Evolutionary conservation across 2,888 invertebrate genomes (phyloP).

Genomic region (Drosophila basisetae): DNA sequence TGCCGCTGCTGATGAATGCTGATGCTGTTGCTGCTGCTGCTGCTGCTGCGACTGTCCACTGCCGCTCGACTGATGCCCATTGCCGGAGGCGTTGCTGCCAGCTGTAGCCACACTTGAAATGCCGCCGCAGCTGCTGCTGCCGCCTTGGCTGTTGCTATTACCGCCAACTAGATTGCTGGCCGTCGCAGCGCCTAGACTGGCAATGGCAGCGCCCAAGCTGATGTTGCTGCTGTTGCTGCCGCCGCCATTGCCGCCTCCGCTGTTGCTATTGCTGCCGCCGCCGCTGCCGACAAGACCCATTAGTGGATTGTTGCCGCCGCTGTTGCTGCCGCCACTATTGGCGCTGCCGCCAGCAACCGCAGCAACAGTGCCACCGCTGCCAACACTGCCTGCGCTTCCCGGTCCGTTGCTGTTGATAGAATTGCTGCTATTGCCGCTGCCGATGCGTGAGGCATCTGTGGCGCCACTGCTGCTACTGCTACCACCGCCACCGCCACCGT

Average conservation of each 20-base stretch:
- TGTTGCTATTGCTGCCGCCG: slow-evolving; percentile 62
- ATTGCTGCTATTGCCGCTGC: slow-evolving; percentile 61
- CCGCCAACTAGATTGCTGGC: slow-evolving; percentile 32
- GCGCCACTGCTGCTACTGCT: slow-evolving; percentile 33
- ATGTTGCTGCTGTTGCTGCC: slow-evolving; percentile 44
- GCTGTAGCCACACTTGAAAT: slow-evolving; percentile 35
- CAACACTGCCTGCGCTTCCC: slow-evolving; percentile 74
- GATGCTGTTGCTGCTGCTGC: slow-evolving; percentile 35
- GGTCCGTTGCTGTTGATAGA: slow-evolving; percentile 73
- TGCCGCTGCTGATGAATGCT: slow-evolving; percentile 48
- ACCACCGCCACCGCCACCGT: slow-evolving; percentile 5
- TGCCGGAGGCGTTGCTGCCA: slow-evolving; percentile 46
- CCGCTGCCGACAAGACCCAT: slow-evolving; percentile 27
- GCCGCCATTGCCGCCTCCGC: slow-evolving; percentile 41
- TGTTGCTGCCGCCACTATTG: slow-evolving; percentile 42
- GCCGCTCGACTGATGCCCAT: slow-evolving; percentile 50
- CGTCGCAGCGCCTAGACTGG: slow-evolving; percentile 10
- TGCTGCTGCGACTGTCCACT: slow-evolving; percentile 38
- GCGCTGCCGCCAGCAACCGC: slow-evolving; percentile 52
- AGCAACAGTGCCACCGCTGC: slow-evolving; percentile 42
- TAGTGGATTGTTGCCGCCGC: slow-evolving; percentile 20
- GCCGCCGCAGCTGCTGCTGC: slow-evolving; percentile 46
- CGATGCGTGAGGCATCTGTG: slow-evolving; percentile 47
- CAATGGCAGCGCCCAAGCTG: slow-evolving; percentile 27
- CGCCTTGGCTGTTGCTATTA: slow-evolving; percentile 38